Conservation (phyloP, 2,113 vertebrate genomes). For the Sorex araneus region DNA sequence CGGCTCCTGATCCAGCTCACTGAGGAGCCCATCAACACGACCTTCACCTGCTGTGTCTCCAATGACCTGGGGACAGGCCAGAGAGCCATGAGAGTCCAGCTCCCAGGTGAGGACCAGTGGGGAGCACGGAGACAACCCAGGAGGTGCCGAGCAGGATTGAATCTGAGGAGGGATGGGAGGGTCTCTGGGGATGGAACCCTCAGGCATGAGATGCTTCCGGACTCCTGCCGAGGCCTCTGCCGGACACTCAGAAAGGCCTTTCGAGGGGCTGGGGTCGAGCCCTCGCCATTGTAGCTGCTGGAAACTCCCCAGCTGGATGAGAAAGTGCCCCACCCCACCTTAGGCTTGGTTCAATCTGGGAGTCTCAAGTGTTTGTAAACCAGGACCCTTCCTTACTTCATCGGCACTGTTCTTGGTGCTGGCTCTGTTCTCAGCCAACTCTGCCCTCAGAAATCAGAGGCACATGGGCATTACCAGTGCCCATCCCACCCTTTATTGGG, state of each 20-base stretch:
- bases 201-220: neutral
- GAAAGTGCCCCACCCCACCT: no score
- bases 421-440: no score
- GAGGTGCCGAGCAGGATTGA: neutral
- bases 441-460: no score
- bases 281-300: neutral
- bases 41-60: slow-evolving; percentile 91
- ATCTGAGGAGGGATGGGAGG: neutral
- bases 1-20: slow-evolving; percentile 89
- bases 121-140: neutral
- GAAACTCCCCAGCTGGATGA: neutral
- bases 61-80: slow-evolving; percentile 87
- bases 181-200: neutral
- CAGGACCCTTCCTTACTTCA: no score
- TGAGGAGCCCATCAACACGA: slow-evolving; percentile 89
- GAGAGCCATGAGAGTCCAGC: slow-evolving; percentile 82
- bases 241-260: neutral
- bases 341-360: no score
- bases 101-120: slow-evolving; percentile 89
- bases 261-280: neutral
- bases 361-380: no score
- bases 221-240: neutral
- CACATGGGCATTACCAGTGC: no score
- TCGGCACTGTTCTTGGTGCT: no score
- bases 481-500: no score